Conservation (phyloP, 2,888 invertebrate species). For the Drosophila mulleri region DNA sequence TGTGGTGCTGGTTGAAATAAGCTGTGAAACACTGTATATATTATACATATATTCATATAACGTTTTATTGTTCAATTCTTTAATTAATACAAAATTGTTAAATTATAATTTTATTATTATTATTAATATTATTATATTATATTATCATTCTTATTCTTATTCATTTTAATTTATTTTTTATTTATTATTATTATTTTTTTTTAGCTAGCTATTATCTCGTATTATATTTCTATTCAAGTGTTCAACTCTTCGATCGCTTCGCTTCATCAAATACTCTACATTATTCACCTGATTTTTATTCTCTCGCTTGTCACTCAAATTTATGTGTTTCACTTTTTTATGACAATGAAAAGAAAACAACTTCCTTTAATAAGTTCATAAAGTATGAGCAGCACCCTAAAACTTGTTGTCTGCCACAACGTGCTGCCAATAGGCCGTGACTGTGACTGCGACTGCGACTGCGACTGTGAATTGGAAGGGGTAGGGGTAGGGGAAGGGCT, state of each 20-base stretch:
- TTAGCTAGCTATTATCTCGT: too few relatives aligned
- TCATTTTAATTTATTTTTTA: too few relatives aligned
- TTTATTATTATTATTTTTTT: too few relatives aligned
- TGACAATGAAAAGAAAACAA: slow-evolving; percentile 40
- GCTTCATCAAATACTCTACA: not conserved
- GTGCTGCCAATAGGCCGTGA: slow-evolving; percentile 45
- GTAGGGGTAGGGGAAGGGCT: slow-evolving; percentile 29
- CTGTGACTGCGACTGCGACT: slow-evolving; percentile 30
- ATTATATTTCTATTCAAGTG: not conserved
- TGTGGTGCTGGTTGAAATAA: too few relatives aligned
- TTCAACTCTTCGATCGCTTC: not conserved
- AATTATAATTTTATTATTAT: too few relatives aligned
- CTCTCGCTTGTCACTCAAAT: slow-evolving; percentile 9
- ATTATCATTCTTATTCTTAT: too few relatives aligned
- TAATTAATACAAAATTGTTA: too few relatives aligned
- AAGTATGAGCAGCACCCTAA: slow-evolving; percentile 27
- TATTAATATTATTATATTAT: too few relatives aligned
- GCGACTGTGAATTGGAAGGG: slow-evolving; percentile 26
- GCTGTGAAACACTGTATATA: too few relatives aligned
- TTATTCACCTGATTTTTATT: slow-evolving; percentile 41
- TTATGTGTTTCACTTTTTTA: slow-evolving; percentile 36
- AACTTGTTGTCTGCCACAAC: slow-evolving; percentile 31
- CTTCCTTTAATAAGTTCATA: slow-evolving; percentile 61
- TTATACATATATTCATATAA: too few relatives aligned
- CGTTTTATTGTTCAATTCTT: too few relatives aligned